These are phyloP conservation scores for Lypha dubia DNA, from an alignment of 2,888 invertebrate species.

Conservation along the genomic window DNA sequence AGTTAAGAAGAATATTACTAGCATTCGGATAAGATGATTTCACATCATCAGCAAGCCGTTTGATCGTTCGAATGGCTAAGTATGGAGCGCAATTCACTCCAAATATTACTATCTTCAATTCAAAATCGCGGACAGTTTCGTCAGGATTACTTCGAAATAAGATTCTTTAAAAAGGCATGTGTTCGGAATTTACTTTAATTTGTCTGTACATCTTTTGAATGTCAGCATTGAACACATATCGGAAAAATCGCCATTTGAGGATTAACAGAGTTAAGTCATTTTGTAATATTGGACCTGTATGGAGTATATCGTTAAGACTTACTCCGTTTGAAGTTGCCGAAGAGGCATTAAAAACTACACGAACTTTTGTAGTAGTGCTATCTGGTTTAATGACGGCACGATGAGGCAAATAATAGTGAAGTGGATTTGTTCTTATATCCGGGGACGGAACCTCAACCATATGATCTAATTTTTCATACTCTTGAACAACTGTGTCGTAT, in stretches of 20 bases:
- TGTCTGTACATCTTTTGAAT: constrained; percentile 1
- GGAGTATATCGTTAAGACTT: not conserved
- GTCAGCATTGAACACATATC: constrained; percentile 8
- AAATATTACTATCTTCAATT: constrained; percentile 11
- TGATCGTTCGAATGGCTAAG: constrained; percentile 8
- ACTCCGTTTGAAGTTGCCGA: not conserved
- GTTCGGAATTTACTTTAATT: not conserved
- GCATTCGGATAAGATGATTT: not conserved
- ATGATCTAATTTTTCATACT: not conserved
- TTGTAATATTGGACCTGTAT: not conserved
- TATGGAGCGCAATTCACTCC: constrained; percentile 23
- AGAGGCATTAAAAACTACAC: constrained; percentile 11
- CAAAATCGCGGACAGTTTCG: not conserved
- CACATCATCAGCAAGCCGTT: constrained; percentile 3
- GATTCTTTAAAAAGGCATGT: not conserved
- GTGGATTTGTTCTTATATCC: no score
- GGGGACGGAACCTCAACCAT: not conserved
- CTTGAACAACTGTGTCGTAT: constrained; percentile 39
- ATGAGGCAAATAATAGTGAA: no score
- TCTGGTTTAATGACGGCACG: not conserved
- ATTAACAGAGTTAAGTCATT: constrained; percentile 7
- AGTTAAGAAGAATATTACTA: not conserved
- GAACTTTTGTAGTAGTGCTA: constrained; percentile 1
- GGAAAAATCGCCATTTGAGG: constrained; percentile 1
- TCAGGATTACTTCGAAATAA: not conserved